A percentile compares a stretch with the other conserved stretches of the same genome.
Evolutionary conservation across 2,113 vertebrate genomes (phyloP).

Genomic region (Falcunculus frontatus): DNA sequence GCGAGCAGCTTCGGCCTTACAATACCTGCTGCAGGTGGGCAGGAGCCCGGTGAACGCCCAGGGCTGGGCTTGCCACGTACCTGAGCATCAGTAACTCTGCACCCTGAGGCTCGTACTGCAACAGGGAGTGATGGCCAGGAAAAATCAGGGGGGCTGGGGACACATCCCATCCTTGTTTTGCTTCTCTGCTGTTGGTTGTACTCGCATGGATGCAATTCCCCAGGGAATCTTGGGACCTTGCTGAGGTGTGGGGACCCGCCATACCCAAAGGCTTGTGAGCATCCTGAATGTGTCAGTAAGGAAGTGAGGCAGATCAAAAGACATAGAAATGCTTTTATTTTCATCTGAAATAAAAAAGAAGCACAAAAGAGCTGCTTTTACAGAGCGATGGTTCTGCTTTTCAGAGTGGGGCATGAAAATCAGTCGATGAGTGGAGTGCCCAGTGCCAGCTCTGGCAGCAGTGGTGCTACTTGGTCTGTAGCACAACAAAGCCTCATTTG

Average conservation of each 20-base stretch:
- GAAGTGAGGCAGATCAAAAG: neutral
- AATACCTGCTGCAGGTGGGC: neutral
- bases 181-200: neutral
- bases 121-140: neutral
- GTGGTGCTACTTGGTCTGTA: neutral
- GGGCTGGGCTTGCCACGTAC: neutral
- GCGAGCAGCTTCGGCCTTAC: neutral
- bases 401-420: neutral
- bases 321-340: conserved; percentile 19
- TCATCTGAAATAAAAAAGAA: neutral
- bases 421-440: neutral
- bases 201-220: neutral
- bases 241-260: neutral
- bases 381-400: neutral
- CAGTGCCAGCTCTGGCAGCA: neutral
- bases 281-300: neutral
- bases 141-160: neutral
- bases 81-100: neutral
- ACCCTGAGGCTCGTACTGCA: neutral
- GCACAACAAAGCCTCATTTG: neutral
- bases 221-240: neutral
- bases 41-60: accelerated
- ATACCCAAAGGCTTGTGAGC: neutral
- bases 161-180: neutral
- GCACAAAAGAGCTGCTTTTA: neutral